A percentile compares a stretch with the other conserved stretches of the same genome.
These are phyloP conservation scores for Clarias laeviceps DNA, from an alignment of 2,797 vertebrate species.

Conservation along the genomic window DNA sequence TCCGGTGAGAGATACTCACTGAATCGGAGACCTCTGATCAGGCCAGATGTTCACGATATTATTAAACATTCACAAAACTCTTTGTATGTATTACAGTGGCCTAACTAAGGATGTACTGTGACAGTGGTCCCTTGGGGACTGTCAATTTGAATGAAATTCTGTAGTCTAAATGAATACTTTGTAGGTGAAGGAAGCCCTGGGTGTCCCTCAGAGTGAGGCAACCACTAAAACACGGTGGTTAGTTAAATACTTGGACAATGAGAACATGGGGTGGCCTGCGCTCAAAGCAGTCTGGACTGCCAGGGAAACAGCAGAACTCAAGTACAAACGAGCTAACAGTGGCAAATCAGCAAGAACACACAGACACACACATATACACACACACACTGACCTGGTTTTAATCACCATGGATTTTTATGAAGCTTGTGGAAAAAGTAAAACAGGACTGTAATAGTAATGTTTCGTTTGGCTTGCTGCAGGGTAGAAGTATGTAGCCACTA, in stretches of 20 bases:
- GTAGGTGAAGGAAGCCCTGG: constrained; percentile 57
- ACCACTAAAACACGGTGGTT: constrained; percentile 75
- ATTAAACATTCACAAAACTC: neutral
- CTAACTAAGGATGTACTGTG: neutral
- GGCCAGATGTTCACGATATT: neutral
- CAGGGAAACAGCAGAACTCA: constrained; percentile 65
- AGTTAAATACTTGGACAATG: constrained; percentile 78
- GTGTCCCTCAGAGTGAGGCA: constrained; percentile 72
- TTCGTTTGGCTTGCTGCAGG: constrained; percentile 45
- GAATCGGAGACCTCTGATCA: neutral
- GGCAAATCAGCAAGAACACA: constrained; percentile 28
- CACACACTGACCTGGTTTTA: constrained; percentile 61
- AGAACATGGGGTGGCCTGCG: constrained; percentile 73
- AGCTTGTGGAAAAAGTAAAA: constrained; percentile 38
- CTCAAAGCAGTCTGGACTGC: constrained; percentile 73
- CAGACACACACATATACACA: neutral
- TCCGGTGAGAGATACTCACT: neutral
- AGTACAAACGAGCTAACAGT: constrained; percentile 48
- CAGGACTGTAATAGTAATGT: constrained; percentile 36
- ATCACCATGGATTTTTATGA: constrained; percentile 48
- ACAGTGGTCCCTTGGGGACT: constrained; percentile 51
- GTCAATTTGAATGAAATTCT: constrained; percentile 61
- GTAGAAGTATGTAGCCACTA: constrained; percentile 39
- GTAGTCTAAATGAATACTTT: constrained; percentile 70
- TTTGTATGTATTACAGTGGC: neutral